A percentile compares a stretch with the other conserved stretches of the same genome.
Evolutionary conservation across 2,888 invertebrate genomes (phyloP).

Genomic region (Eustalomyia histrio): DNA sequence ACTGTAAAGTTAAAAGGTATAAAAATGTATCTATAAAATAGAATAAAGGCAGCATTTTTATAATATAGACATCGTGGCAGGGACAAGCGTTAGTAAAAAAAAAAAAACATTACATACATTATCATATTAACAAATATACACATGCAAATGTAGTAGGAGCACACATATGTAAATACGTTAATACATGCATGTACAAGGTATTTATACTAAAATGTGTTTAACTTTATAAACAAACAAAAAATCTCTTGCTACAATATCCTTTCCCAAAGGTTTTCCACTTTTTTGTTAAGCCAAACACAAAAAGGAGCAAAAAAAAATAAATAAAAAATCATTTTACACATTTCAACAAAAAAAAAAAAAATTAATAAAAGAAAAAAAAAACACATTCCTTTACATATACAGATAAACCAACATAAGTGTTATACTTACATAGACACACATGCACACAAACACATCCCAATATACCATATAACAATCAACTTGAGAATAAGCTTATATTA

Average conservation of each 20-base stretch:
- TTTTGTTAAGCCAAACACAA: slow-evolving; percentile 34
- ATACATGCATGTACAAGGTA: slow-evolving; percentile 10
- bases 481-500: too few species aligned
- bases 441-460: slow-evolving; percentile 11
- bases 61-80: slow-evolving; percentile 58
- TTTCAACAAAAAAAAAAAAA: slow-evolving; percentile 19
- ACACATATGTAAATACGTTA: neutral
- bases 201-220: slow-evolving; percentile 58
- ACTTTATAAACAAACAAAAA: slow-evolving; percentile 25
- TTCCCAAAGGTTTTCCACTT: slow-evolving; percentile 49
- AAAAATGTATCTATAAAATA: slow-evolving; percentile 22
- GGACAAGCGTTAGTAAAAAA: too few species aligned
- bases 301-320: too few species aligned
- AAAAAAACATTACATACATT: slow-evolving; percentile 31
- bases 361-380: neutral
- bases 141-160: neutral
- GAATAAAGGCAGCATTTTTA: slow-evolving; percentile 48
- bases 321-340: slow-evolving; percentile 26
- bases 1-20: too few species aligned
- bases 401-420: slow-evolving; percentile 33
- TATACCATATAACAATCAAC: too few species aligned
- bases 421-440: slow-evolving; percentile 37
- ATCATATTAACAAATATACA: slow-evolving; percentile 1
- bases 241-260: slow-evolving; percentile 57
- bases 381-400: slow-evolving; percentile 30